Conservation (phyloP, 2,888 invertebrate species). For the Gastrophysa polygoni region DNA sequence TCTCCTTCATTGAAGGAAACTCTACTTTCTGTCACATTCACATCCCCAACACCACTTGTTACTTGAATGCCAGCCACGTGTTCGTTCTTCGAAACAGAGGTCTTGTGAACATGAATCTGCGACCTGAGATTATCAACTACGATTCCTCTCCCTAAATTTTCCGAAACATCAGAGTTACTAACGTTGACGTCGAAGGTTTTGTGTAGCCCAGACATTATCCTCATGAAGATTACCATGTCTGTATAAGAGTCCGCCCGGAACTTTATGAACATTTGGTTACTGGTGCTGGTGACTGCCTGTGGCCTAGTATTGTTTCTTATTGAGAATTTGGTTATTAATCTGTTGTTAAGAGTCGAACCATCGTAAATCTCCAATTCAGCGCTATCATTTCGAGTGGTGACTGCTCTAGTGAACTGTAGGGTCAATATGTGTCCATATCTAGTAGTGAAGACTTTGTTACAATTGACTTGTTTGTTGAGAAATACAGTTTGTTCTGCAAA, state of each 20-base stretch:
- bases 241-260: slow-evolving; percentile 77
- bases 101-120: slow-evolving; percentile 82
- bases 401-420: slow-evolving; percentile 81
- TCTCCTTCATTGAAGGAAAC: slow-evolving; percentile 92
- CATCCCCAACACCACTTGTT: slow-evolving; percentile 88
- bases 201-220: slow-evolving; percentile 76
- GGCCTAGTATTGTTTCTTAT: slow-evolving; percentile 87
- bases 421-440: slow-evolving; percentile 81
- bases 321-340: slow-evolving; percentile 71
- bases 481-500: slow-evolving; percentile 81
- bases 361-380: slow-evolving; percentile 80
- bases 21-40: slow-evolving; percentile 89
- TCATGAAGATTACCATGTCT: slow-evolving; percentile 77
- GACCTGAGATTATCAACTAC: slow-evolving; percentile 91
- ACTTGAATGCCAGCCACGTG: slow-evolving; percentile 92
- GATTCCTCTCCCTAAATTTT: slow-evolving; percentile 95
- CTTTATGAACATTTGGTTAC: slow-evolving; percentile 79
- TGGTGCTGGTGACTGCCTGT: slow-evolving; percentile 83
- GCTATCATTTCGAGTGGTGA: slow-evolving; percentile 76
- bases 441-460: slow-evolving; percentile 81
- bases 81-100: slow-evolving; percentile 83
- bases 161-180: slow-evolving; percentile 80
- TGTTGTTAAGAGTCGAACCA: slow-evolving; percentile 73
- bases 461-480: slow-evolving; percentile 71
- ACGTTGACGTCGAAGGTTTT: slow-evolving; percentile 88